Evolutionary conservation across 1,140 invertebrate genomes (phyloP), one percentile per base, ranked within the genome.

Genomic region (Brachionus asplanchnoidis): DNA sequence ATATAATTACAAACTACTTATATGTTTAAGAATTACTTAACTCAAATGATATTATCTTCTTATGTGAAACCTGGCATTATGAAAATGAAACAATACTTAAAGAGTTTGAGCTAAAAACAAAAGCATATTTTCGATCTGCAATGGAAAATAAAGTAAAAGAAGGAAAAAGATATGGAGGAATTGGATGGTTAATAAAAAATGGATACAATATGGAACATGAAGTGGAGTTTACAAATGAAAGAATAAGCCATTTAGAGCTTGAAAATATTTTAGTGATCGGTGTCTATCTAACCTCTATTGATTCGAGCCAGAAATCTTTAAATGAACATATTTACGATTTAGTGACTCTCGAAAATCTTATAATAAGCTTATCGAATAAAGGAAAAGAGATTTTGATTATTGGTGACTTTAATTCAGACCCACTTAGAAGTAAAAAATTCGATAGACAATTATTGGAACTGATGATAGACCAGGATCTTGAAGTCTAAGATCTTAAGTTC

Each of bases 11-110:
- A 6, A 77, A 77, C 20, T 77, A 77, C 28, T 7, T 77, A 6
- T 50, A 77, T 46, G n/a, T 77, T 23, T 46, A 23, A 12, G 42
- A 77, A 23, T 44, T 77, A 26, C 9, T 50, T 1, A 77, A 26
- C 17, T 23, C n/a, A 8, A 44, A 46, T 46, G 42, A 77, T 26
- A 77, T 77, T 8, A 44, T 77, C 5, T 77, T 77, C 9, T 77
- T 77, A 50, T 77, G 40, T n/a, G 73, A 77, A 46, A 77, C 42
- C 20, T 73, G 68, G 68, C 68, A 42, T 70, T 70, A 70, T 32
- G 26, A 70, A 5, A 70, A 70, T 70, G 68, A 73, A 40, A 40
- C 17, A 3, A 42, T 40, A 6, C 40, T 73, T n/a, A 36, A 73
- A 40, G 28, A 73, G 8, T 73, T 73, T 17, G 7, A 36, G 9